Evolutionary conservation across 23 tunicate genomes (phyloP), one percentile per base, ranked within the genome.

Genomic region (Ciona savignyi): DNA sequence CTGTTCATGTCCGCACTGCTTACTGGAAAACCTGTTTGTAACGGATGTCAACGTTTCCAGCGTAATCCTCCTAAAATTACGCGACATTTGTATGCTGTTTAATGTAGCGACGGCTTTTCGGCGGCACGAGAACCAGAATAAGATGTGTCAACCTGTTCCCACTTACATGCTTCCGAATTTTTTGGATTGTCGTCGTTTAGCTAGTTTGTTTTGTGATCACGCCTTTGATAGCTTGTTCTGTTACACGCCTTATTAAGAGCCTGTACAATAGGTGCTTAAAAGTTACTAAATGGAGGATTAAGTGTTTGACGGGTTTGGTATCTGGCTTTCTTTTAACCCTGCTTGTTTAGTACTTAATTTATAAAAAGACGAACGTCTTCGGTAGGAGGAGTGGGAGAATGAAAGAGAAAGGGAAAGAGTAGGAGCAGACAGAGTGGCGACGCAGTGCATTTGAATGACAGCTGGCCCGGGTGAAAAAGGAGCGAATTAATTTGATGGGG

Each of bases 401-500:
- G 75, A 78, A 60, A 62, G 74, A 60, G 67, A 60, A 77, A 81
- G 63, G 68, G 26, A 62, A 3, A 51, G 62, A 68, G 68, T 30
- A 67, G 63, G 68, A 34, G 77, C 70, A 74, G 75, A 75, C 74
- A 32, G 70, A 65, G 75, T 33, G 85, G 62, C 85, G 76, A 25
- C 60, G 51, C 49, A 27, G 65, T 21, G 66, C 30, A 23, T 23
- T 71, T 27, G 42, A 33, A 48, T 78, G 73, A 81, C 75, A 70
- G 78, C 72, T 63, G 77, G 87, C 33, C 65, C 66, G 68, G 68
- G 34, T 29, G 34, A 28, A 73, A 79, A 81, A 81, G 73, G 68
- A 70, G 33, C 77, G 72, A 81, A 72, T 81, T 73, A 81, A 81
- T 81, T 81, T 81, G 85, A 73, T 73, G 67, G 26, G 20, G 19